A percentile compares a stretch with the other conserved stretches of the same genome.
These are phyloP conservation scores for Microcaecilia unicolor DNA, from an alignment of 2,797 vertebrate genomes.

Conservation along the genomic window DNA sequence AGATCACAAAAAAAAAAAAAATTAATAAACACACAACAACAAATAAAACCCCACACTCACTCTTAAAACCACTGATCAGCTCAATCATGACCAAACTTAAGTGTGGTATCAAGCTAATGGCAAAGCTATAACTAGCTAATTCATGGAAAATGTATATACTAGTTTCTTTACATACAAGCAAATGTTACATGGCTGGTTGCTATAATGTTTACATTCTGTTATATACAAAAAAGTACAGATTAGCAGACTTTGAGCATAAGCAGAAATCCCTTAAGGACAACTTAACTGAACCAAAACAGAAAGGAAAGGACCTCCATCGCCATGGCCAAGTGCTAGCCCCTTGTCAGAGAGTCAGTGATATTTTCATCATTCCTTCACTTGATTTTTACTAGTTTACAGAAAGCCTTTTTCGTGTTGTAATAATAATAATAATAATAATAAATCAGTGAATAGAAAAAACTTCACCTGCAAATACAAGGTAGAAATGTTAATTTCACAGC, in stretches of 20 bases:
- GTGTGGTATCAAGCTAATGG: conserved; percentile 36
- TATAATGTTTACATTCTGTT: conserved; percentile 58
- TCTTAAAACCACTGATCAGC: conserved; percentile 39
- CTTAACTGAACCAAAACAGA: conserved; percentile 52
- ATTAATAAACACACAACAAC: too few species aligned
- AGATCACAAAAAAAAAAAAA: conserved; percentile 36
- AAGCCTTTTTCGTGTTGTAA: conserved; percentile 60
- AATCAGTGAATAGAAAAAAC: conserved; percentile 68
- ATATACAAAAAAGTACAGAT: conserved; percentile 62
- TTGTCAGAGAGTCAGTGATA: conserved; percentile 47
- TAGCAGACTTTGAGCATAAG: conserved; percentile 51
- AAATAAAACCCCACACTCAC: too few species aligned
- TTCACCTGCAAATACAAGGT: conserved; percentile 75
- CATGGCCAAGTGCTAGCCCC: conserved; percentile 51
- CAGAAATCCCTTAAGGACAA: conserved; percentile 50
- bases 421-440: conserved; percentile 57
- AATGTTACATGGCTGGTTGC: conserved; percentile 53
- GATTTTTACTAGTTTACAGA: conserved; percentile 57
- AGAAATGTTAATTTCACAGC: conserved; percentile 78
- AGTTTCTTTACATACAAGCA: conserved; percentile 56
- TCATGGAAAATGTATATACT: conserved; percentile 52
- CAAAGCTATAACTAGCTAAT: conserved; percentile 52
- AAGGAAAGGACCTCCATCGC: conserved; percentile 55
- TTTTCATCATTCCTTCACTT: conserved; percentile 49
- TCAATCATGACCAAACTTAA: conserved; percentile 46